phyloP scores from a whole-genome alignment of 1,140 invertebrate species.

The Aphis craccivora region DNA sequence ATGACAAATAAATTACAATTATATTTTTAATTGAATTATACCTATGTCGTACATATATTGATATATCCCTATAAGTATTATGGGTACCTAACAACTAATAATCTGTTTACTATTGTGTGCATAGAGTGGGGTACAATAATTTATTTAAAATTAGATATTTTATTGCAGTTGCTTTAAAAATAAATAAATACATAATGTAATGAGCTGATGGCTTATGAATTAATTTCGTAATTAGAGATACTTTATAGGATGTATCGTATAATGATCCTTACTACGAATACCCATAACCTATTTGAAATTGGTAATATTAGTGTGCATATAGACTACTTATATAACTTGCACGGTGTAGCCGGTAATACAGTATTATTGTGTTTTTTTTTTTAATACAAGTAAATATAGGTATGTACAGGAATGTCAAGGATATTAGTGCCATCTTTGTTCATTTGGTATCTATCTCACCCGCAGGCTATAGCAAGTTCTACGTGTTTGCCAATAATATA shows the following conservation, averaged over 20 bases:
- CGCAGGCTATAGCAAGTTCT: conserved; percentile 38
- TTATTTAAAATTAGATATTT: neutral
- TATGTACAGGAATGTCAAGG: conserved; percentile 54
- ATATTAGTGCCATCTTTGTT: conserved; percentile 55
- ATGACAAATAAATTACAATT: too few relatives aligned
- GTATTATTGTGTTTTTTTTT: conserved; percentile 16
- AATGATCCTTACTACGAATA: neutral
- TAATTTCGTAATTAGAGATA: neutral
- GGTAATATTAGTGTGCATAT: neutral
- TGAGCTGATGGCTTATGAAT: neutral
- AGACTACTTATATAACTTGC: neutral
- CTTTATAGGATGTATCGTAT: neutral
- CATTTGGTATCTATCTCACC: conserved; percentile 16
- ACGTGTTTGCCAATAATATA: conserved; percentile 50
- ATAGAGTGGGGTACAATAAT: neutral
- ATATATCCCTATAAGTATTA: neutral
- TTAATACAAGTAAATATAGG: conserved; percentile 1
- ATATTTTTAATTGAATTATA: too few relatives aligned
- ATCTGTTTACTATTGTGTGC: neutral
- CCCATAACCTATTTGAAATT: neutral
- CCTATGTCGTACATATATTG: too few relatives aligned
- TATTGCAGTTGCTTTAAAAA: neutral
- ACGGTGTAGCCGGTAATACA: neutral
- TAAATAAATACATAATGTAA: neutral
- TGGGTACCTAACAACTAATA: too few relatives aligned